phyloP scores from a whole-genome alignment of 2,888 invertebrate species.

The Diaperis boleti region DNA sequence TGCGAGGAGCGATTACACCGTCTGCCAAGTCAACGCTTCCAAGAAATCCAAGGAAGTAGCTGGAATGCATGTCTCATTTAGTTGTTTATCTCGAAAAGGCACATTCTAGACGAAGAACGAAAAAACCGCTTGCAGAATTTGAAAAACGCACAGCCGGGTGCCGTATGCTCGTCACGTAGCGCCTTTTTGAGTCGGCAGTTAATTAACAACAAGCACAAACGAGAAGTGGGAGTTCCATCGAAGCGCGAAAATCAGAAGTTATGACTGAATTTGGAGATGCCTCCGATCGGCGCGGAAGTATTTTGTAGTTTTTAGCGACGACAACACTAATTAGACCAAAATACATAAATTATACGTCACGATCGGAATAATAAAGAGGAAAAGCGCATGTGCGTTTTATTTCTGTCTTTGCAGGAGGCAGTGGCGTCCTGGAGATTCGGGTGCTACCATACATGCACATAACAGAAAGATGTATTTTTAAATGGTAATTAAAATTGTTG shows the following conservation, averaged over 20 bases:
- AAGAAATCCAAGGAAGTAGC: slow-evolving; percentile 35
- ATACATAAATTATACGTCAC: slow-evolving; percentile 51
- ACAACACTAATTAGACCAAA: slow-evolving; percentile 51
- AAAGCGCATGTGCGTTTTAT: slow-evolving; percentile 48
- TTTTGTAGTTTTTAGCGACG: slow-evolving; percentile 40
- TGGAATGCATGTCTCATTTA: slow-evolving; percentile 35
- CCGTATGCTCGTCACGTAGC: slow-evolving; percentile 26
- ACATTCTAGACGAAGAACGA: slow-evolving; percentile 13
- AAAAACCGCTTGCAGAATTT: slow-evolving; percentile 4
- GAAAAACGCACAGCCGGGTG: slow-evolving; percentile 15
- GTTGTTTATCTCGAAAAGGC: slow-evolving; percentile 13
- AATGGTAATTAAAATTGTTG: too few species aligned
- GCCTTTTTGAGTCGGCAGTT: slow-evolving; percentile 8
- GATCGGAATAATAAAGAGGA: slow-evolving; percentile 47
- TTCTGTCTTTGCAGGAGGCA: too few species aligned
- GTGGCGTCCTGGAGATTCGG: too few species aligned
- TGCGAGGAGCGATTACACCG: background rate
- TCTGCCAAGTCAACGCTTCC: slow-evolving; percentile 26
- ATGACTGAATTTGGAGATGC: slow-evolving; percentile 11
- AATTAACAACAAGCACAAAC: slow-evolving; percentile 20
- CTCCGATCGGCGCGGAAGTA: slow-evolving; percentile 30
- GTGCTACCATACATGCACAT: too few species aligned
- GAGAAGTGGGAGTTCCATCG: background rate
- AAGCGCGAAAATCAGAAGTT: slow-evolving; percentile 1
- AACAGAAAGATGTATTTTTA: too few species aligned